Base-by-base conservation (phyloP, 1,140 invertebrate species). In the Hydropsyche tenuis region DNA sequence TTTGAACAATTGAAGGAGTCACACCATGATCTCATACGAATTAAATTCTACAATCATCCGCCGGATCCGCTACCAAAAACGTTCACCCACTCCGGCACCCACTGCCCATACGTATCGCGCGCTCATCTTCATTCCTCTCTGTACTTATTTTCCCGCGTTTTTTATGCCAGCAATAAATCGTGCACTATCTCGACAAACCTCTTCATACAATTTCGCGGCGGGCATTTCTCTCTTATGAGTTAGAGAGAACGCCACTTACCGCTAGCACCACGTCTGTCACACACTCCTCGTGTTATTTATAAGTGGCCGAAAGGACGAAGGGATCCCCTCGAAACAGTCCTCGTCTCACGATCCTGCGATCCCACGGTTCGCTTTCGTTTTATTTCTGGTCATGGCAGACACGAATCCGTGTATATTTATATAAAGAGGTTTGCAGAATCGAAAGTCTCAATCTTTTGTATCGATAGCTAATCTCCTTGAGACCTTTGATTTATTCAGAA, bases 271-370 rank as follows among this genome's bases (percentile, higher is more conserved):
- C 23, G 23, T 63, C 27, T 63, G 20, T 27, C 60, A 27, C 23
- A 30, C 23, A 11, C 22, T 63, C 60, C 23, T 27, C 23, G 60
- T 25, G 53, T 63, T 63, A 63, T 63, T 63, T 63, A 63, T 63
- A 63, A 63, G 27, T 22, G 23, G 11, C 16, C 12, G 60, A 16
- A 22, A 63, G 23, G 27, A 12, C 4, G 60, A 30, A 20, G 23
- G 23, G 60, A 63, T 14, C 23, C 30, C 30, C 30, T 37, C 30
- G 30, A 37, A 37, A 37, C 30, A 37, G 30, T 37, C 30, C 30
- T 37, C 30, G 3, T 4, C 3, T 37, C 30, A 9, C n/a, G n/a
- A n/a, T 37, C 30, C 9, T 4, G 30, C 30, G 30, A 63, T 63
- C 23, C 60, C 25, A 22, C 48, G 7, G n/a, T 53, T 18, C 16